Percentiles rank a stretch among this genome's conserved stretches.
phyloP scores from a whole-genome alignment of 1,140 invertebrate genomes.

The Megathymus violae region DNA sequence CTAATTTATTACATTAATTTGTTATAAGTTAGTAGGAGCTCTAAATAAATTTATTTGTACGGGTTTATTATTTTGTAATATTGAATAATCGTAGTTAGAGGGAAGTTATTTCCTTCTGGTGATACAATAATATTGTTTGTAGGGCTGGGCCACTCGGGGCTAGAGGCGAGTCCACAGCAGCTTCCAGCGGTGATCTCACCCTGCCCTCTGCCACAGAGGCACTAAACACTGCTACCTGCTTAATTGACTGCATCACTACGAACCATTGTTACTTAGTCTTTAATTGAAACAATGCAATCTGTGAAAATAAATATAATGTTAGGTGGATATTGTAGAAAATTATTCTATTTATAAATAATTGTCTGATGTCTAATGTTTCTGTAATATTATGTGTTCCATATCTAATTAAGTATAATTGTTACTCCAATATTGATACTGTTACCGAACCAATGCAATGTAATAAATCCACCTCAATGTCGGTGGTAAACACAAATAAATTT shows the following conservation, averaged over 20 bases:
- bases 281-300: slow-evolving; percentile 87
- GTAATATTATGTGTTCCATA: slow-evolving; percentile 85
- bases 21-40: neutral
- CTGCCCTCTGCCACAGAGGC: slow-evolving; percentile 76
- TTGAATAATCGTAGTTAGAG: slow-evolving; percentile 25
- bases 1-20: slow-evolving; percentile 12
- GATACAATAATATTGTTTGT: slow-evolving; percentile 45
- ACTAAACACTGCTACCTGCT: slow-evolving; percentile 85
- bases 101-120: slow-evolving; percentile 39
- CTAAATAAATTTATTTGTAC: neutral
- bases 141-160: slow-evolving; percentile 83
- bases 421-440: slow-evolving; percentile 84
- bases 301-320: slow-evolving; percentile 85
- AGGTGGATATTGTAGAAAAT: slow-evolving; percentile 84
- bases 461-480: slow-evolving; percentile 82
- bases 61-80: slow-evolving; percentile 6
- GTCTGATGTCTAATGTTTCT: slow-evolving; percentile 87
- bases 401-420: slow-evolving; percentile 84
- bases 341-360: slow-evolving; percentile 85
- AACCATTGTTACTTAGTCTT: slow-evolving; percentile 84
- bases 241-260: slow-evolving; percentile 83
- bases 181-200: slow-evolving; percentile 79
- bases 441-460: slow-evolving; percentile 87
- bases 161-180: slow-evolving; percentile 81
- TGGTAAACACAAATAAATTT: slow-evolving; percentile 84